Conservation (phyloP, 2,888 invertebrate species). For the Electrophaes corylata region DNA sequence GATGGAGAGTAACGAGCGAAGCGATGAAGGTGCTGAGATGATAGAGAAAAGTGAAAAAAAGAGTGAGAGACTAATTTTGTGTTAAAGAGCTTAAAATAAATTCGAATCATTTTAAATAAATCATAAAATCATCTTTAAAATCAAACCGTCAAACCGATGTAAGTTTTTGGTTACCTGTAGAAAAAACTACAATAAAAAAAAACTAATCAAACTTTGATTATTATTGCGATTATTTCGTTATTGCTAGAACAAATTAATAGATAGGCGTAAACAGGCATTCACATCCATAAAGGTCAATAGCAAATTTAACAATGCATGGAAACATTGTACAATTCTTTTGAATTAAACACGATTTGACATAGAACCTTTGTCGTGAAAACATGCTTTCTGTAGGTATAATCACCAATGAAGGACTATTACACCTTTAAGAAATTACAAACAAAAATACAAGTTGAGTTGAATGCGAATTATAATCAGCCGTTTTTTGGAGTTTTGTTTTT, state of each 20-base stretch:
- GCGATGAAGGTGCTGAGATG: no score
- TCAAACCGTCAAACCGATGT: no score
- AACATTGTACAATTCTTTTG: slow-evolving; percentile 11
- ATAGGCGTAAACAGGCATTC: slow-evolving; percentile 12
- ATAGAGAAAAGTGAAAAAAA: no score
- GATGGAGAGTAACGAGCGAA: no score
- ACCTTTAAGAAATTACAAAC: not conserved
- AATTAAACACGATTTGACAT: slow-evolving; percentile 13
- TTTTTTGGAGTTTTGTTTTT: not conserved
- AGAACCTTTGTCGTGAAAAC: slow-evolving; percentile 11
- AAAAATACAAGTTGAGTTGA: no score
- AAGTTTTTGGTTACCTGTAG: not conserved
- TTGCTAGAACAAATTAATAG: slow-evolving; percentile 3
- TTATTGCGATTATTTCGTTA: not conserved
- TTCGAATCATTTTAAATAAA: no score
- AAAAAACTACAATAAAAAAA: not conserved
- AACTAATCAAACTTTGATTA: not conserved
- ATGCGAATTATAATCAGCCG: no score
- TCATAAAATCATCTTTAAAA: no score
- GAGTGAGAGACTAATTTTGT: no score
- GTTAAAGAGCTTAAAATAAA: no score
- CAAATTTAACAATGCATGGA: slow-evolving; percentile 20
- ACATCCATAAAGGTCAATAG: slow-evolving; percentile 15
- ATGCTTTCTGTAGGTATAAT: not conserved
- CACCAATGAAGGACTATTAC: not conserved